Evolutionary conservation across 2,888 invertebrate species (phyloP).

Genomic region (Agrilus cyanescens): DNA sequence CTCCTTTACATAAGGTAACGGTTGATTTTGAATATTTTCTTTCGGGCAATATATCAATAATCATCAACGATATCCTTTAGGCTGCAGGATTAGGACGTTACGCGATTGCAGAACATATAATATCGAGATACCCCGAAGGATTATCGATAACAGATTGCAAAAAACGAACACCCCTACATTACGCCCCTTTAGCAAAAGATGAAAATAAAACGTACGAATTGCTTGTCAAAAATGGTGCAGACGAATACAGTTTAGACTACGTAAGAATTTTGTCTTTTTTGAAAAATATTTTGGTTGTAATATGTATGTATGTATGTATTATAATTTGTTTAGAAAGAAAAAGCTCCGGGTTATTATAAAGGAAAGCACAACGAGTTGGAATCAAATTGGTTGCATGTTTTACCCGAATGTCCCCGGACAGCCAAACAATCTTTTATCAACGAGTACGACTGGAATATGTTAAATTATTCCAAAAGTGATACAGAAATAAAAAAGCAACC

Average conservation of each 20-base stretch:
- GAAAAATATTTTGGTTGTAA: not conserved
- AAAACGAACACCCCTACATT: conserved; percentile 80
- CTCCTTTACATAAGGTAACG: conserved; percentile 71
- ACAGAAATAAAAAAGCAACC: conserved; percentile 9
- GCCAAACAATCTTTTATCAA: conserved; percentile 57
- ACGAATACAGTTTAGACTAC: conserved; percentile 71
- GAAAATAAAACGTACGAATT: conserved; percentile 66
- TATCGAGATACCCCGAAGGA: conserved; percentile 56
- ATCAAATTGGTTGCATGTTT: conserved; percentile 49
- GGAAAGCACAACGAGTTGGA: conserved; percentile 69
- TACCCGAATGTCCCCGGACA: conserved; percentile 75
- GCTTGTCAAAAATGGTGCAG: conserved; percentile 67
- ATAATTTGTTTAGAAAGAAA: conserved; percentile 60
- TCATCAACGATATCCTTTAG: conserved; percentile 34
- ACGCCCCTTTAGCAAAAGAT: conserved; percentile 71
- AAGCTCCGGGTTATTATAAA: conserved; percentile 68
- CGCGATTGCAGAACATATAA: conserved; percentile 62
- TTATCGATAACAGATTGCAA: conserved; percentile 64
- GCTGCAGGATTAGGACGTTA: conserved; percentile 72
- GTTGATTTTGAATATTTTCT: not conserved
- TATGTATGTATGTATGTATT: not conserved
- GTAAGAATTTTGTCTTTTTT: conserved; percentile 52
- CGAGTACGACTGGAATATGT: conserved; percentile 60
- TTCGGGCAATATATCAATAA: too few relatives aligned
- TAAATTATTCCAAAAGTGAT: conserved; percentile 36